Conservation (phyloP, 2,113 vertebrate species). For the Dromaius novaehollandiae region DNA sequence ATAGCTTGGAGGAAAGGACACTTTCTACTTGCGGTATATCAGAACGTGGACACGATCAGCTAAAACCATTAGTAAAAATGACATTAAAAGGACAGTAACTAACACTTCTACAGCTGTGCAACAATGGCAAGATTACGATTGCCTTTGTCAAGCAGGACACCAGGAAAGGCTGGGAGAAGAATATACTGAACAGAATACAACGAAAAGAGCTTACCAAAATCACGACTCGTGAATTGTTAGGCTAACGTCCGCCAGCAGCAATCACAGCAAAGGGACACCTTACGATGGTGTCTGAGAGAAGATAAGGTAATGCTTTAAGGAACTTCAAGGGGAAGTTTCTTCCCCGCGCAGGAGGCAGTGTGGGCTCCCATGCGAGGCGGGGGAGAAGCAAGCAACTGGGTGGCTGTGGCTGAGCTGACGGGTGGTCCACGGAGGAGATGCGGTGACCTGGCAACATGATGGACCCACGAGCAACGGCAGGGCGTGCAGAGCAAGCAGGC, state of each 20-base stretch:
- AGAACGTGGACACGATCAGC: neutral
- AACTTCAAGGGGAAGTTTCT: neutral
- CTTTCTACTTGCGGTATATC: fast-evolving
- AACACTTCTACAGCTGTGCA: neutral
- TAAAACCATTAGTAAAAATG: neutral
- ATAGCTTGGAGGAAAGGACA: neutral
- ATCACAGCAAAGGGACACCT: neutral
- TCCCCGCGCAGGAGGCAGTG: fast-evolving
- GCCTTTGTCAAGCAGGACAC: neutral
- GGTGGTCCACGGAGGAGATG: neutral
- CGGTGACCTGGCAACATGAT: neutral
- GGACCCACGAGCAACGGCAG: fast-evolving
- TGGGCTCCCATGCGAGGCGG: fast-evolving
- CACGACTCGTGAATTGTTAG: neutral
- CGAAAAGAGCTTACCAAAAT: neutral
- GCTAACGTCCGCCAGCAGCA: neutral
- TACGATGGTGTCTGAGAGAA: neutral
- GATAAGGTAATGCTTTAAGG: neutral
- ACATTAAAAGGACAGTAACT: neutral
- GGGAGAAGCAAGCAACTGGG: neutral
- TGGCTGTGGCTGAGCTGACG: fast-evolving
- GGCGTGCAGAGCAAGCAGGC: too few relatives aligned
- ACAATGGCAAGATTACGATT: neutral
- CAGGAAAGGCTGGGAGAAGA: neutral
- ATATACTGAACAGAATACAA: neutral